Evolutionary conservation across 2,113 vertebrate genomes (phyloP), one percentile per base, ranked within the genome.

Genomic region (Himantopus leucocephalus): DNA sequence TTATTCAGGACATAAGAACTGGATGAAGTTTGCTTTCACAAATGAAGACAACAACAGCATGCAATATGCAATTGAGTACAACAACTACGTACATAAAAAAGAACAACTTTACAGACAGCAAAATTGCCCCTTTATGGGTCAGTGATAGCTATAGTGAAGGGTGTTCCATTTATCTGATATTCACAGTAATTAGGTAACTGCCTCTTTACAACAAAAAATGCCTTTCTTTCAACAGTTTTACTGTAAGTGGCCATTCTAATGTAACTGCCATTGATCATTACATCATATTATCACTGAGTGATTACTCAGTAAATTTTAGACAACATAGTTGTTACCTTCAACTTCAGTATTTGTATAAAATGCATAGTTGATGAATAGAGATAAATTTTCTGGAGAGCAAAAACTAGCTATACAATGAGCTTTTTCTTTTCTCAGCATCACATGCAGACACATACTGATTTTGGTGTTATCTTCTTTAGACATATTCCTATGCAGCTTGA

Each of bases 151-250:
- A 67, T 48, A 91, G 22, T 37, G 22, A 87, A 90, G 43, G 20
- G 34, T 89, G 88, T 83, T 97, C 94, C 59, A 90, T 95, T 91
- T 94, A 66, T 81, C 79, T 87, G 53, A 91, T 78, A 81, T 41
- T 85, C 21, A 34, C 50, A 95, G 78, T 95, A 95, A 93, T 95
- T 91, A 90, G 37, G 27, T 92, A 88, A 77, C 43, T 73, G 21
- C 6, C n/a, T 52, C 62, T 64, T 53, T 95, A 90, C 55, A 96
- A 75, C n/a, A 94, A 73, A 83, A 91, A 95, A 96, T 58, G 10
- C 9, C 50, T 96, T 94, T 63, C 58, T 95, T 96, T 72, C 70
- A 90, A 88, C 48, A 43, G 22, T 39, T 96, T 97, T 86, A 73
- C 56, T 95, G 17, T 85, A 95, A 95, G 71, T 67, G 75, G 24